phyloP scores from a whole-genome alignment of 2,797 vertebrate genomes.

The Microctenopoma stevenorrisi region DNA sequence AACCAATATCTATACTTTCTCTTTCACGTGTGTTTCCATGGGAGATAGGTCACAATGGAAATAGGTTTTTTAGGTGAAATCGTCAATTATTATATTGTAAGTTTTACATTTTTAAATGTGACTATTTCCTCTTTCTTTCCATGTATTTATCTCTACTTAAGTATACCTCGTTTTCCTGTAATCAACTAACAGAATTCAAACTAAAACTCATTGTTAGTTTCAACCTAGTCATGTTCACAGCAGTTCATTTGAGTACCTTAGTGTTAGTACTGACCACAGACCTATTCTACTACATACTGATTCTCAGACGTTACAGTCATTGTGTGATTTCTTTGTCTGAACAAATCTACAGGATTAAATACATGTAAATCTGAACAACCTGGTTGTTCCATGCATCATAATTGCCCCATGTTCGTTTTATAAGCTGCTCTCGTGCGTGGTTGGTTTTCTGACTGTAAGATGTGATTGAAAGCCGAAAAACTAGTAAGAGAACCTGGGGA shows the following conservation, averaged over 20 bases:
- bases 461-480: not conserved
- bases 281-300: not conserved
- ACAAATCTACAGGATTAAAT: constrained; percentile 4
- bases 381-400: constrained; percentile 20
- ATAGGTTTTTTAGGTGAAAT: too few species aligned
- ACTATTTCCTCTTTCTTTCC: too few species aligned
- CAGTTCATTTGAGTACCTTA: not conserved
- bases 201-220: too few species aligned
- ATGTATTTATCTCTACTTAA: too few species aligned
- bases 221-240: too few species aligned
- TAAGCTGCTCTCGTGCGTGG: constrained; percentile 20
- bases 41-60: too few species aligned
- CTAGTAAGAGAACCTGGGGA: not conserved
- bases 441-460: not conserved
- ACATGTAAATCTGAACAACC: not conserved
- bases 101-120: too few species aligned
- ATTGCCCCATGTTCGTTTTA: constrained; percentile 4
- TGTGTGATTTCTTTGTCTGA: not conserved
- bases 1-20: too few species aligned
- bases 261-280: not conserved
- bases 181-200: too few species aligned
- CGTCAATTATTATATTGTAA: too few species aligned
- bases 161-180: too few species aligned
- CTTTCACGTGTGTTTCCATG: too few species aligned
- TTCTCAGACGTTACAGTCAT: not conserved